Evolutionary conservation across 1,140 invertebrate species (phyloP).

Genomic region (Habropoda laboriosa): DNA sequence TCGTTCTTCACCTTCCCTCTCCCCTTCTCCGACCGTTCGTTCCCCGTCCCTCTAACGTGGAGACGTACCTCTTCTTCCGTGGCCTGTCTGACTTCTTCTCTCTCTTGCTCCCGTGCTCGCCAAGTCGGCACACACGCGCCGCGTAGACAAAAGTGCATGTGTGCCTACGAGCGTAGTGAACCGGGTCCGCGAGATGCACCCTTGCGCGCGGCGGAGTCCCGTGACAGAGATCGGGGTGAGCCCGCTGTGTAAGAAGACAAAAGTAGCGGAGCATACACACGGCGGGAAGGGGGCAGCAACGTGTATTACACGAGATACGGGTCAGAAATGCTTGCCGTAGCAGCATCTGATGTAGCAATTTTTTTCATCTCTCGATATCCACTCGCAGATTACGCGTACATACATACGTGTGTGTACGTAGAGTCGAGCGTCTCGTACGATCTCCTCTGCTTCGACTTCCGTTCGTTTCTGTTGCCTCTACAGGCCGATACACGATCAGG

Average conservation of each 20-base stretch:
- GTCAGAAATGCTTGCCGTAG: constrained; percentile 79
- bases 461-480: neutral
- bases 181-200: constrained; percentile 62
- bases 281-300: constrained; percentile 64
- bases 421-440: neutral
- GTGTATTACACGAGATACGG: constrained; percentile 76
- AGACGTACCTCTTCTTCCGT: constrained; percentile 54
- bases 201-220: constrained; percentile 55
- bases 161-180: constrained; percentile 59
- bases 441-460: neutral
- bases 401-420: neutral
- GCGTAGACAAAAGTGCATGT: constrained; percentile 74
- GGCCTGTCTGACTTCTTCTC: constrained; percentile 37
- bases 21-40: neutral
- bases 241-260: constrained; percentile 55
- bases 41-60: no score
- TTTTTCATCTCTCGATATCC: constrained; percentile 75
- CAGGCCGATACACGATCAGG: neutral
- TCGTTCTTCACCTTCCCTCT: neutral
- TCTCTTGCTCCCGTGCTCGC: constrained; percentile 45
- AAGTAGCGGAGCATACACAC: constrained; percentile 37
- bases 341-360: constrained; percentile 78
- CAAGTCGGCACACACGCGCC: constrained; percentile 64
- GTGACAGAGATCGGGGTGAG: constrained; percentile 24
- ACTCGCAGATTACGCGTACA: constrained; percentile 55